Conservation (phyloP, 2,113 vertebrate species). For the Silurus meridionalis region DNA sequence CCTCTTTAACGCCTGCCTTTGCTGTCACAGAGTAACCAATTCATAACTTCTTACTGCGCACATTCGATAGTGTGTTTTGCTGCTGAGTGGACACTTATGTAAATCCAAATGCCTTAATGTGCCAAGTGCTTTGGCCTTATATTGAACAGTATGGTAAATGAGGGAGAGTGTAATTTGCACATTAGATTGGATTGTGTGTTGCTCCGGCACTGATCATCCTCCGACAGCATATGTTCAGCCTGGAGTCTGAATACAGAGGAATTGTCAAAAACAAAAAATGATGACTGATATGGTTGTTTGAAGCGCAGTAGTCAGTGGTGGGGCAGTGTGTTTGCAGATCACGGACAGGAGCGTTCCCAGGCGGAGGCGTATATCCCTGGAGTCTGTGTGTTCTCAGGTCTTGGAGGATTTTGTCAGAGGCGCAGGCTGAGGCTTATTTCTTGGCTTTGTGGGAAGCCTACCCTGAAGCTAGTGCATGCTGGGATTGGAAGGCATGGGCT, state of each 20-base stretch:
- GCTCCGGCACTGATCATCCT: slow-evolving; percentile 19
- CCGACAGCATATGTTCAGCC: slow-evolving; percentile 11
- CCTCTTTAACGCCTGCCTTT: slow-evolving; percentile 58
- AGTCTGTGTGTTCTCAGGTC: slow-evolving; percentile 56
- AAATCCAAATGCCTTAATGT: slow-evolving; percentile 30
- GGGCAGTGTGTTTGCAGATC: slow-evolving; percentile 57
- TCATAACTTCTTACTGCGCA: slow-evolving; percentile 17
- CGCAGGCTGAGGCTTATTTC: slow-evolving; percentile 62
- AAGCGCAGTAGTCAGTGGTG: slow-evolving; percentile 50
- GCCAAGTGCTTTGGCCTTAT: slow-evolving; percentile 7
- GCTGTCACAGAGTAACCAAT: slow-evolving; percentile 28
- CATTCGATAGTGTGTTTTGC: not conserved
- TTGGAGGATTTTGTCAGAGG: slow-evolving; percentile 59
- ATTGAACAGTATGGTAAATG: slow-evolving; percentile 21
- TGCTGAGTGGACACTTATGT: slow-evolving; percentile 26
- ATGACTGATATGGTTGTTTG: slow-evolving; percentile 45
- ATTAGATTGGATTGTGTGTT: slow-evolving; percentile 20
- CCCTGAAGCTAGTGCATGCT: slow-evolving; percentile 53
- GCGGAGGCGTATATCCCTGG: slow-evolving; percentile 49
- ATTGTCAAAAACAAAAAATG: slow-evolving; percentile 15
- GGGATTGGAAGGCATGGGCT: slow-evolving; percentile 23
- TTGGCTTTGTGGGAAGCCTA: slow-evolving; percentile 52
- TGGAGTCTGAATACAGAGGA: slow-evolving; percentile 10
- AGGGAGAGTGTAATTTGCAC: slow-evolving; percentile 12
- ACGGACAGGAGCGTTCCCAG: slow-evolving; percentile 41